Evolutionary conservation across 1,140 invertebrate genomes (phyloP), one percentile per base, ranked within the genome.

Genomic region (Acyrthosiphon pisum): DNA sequence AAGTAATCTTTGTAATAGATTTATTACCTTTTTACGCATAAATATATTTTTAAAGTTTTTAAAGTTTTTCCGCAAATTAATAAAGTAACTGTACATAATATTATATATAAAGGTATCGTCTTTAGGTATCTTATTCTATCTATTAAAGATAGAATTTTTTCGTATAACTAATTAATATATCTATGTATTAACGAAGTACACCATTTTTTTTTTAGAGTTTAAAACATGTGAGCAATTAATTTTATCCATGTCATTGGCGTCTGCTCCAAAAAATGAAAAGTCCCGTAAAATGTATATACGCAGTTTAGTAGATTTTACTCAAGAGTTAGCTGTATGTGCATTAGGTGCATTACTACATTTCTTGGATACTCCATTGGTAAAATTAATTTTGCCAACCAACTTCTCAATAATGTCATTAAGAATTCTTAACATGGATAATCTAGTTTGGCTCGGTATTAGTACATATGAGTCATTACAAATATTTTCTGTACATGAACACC

Each of bases 381-480:
- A 96, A 53, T 95, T 97, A 90, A 95, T 96, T n/a, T 94, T 97
- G 18, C 96, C 95, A 81, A 95, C 95, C 26, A 95, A 95, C 94
- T 95, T 96, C 2, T 95, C 96, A 46, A 96, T 97, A 93, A 93
- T 97, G n/a, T 96, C 96, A 83, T 94, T 97, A 11, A 96, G 96
- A 93, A 95, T 96, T 93, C 96, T 97, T 86, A 96, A 96, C 23
- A 95, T 97, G 97, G 97, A 95, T 96, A 96, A 95, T 76, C 22
- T 87, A 48, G 48, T 98, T 44, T 96, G 96, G 94, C 96, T 98
- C 22, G 97, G 98, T 95, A 96, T 97, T 83, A 96, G 97, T 94
- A 97, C 97, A 6, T 97, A 97, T 94, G 96, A 96, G 93, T 96
- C 97, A 26, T 95, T 98, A 22, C 97, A 98, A 95, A 97, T 98